Base-by-base conservation (phyloP, 2,888 invertebrate genomes). In the Amblyjoppa fuscipennis region DNA sequence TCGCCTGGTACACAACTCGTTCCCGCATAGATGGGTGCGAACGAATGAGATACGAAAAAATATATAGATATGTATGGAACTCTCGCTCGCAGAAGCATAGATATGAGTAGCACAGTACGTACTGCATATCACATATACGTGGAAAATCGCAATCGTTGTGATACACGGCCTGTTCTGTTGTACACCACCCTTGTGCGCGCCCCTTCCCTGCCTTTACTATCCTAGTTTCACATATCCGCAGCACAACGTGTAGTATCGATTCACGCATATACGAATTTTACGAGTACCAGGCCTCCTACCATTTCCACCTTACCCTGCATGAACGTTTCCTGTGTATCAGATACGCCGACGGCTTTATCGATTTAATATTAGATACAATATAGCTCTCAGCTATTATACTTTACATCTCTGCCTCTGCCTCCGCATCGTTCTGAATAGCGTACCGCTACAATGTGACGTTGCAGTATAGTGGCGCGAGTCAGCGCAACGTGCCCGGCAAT, bases 311-410 rank as follows among this genome's bases (percentile, higher is more conserved):
- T 38, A 13, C 68, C 68, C n/a, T 68, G 56, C 31, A 56, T 73
- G 41, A 9, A 16, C 74, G 74, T 41, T 56, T 64, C 16, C 16
- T 34, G 16, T 61, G 51, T 56, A 78, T 25, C 73, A 79, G 64
- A 79, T 64, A 73, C 71, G 71, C 61, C 38, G 81, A 75, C 59
- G 53, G 81, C 31, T 87, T 86, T 87, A 86, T 86, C 81, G 83
- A 75, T 84, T 85, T 75, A 82, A 87, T 86, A 88, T 88, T 84
- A 83, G 83, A 88, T 83, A 83, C 83, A 81, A 86, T 88, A 86
- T 86, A 84, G 78, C 71, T 56, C 71, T 53, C 25, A 66, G 76
- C 64, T 79, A 28, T 70, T 49, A 71, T 61, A 79, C 71, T 71
- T 79, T 79, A 73, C 71, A 64, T 71, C 38, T 38, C 61, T 51